Conservation (phyloP, 2,113 vertebrate species). For the Ammodytes dubius region DNA sequence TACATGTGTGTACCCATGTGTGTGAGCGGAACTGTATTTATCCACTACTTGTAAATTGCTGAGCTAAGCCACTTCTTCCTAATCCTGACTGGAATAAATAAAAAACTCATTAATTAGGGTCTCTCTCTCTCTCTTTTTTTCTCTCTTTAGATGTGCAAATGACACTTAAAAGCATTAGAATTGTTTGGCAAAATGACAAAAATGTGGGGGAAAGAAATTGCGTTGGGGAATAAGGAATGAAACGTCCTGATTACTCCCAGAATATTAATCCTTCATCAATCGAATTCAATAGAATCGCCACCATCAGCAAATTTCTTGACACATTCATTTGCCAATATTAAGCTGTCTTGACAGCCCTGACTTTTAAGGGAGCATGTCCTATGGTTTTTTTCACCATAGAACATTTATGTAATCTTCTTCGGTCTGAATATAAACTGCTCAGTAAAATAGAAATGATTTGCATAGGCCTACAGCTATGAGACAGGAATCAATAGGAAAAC, state of each 20-base stretch:
- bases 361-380: too few relatives aligned
- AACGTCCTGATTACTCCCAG: neutral
- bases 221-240: neutral
- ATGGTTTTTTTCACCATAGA: too few relatives aligned
- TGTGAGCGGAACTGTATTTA: neutral
- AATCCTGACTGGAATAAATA: conserved; percentile 52
- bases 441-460: too few relatives aligned
- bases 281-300: neutral
- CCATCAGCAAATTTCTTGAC: neutral
- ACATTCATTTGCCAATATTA: neutral
- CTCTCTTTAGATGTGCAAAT: neutral
- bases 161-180: too few relatives aligned
- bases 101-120: conserved; percentile 17
- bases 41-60: conserved; percentile 28
- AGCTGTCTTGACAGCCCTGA: neutral
- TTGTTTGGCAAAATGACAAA: neutral
- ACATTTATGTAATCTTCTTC: too few relatives aligned
- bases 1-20: neutral
- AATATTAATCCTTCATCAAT: neutral
- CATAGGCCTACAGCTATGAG: too few relatives aligned
- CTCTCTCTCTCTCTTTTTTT: neutral
- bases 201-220: neutral
- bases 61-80: conserved; percentile 28
- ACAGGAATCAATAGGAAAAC: too few relatives aligned
- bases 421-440: too few relatives aligned